phyloP scores from a whole-genome alignment of 2,113 vertebrate genomes.

The Barnardius zonarius region DNA sequence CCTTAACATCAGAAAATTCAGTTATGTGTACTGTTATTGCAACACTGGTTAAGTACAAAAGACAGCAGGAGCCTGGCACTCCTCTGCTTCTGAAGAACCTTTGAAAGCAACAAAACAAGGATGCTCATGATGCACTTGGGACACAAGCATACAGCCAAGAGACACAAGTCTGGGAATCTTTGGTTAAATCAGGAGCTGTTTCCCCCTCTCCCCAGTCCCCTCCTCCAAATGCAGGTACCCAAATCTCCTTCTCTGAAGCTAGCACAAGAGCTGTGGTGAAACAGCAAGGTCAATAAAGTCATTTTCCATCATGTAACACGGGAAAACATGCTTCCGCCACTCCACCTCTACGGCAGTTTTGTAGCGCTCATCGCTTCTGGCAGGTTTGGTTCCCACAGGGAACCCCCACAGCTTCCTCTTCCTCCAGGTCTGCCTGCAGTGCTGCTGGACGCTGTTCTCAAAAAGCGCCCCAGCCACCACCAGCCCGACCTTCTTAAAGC shows the following conservation, averaged over 20 bases:
- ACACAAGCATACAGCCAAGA: neutral
- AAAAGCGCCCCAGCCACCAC: neutral
- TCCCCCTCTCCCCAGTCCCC: neutral
- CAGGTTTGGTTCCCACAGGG: neutral
- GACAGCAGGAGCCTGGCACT: neutral
- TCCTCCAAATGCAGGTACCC: neutral
- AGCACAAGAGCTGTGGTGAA: neutral
- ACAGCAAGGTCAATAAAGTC: neutral
- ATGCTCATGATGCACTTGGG: rapidly evolving
- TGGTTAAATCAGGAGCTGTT: rapidly evolving
- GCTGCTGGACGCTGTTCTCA: neutral
- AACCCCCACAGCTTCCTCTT: neutral
- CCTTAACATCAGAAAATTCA: neutral
- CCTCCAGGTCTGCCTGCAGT: neutral
- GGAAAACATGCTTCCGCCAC: rapidly evolving
- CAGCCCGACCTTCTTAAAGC: rapidly evolving
- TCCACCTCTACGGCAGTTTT: rapidly evolving
- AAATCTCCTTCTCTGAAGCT: neutral
- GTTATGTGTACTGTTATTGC: rapidly evolving
- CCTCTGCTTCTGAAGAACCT: neutral
- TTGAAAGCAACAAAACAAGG: rapidly evolving
- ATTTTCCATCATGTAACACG: rapidly evolving
- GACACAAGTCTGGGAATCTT: neutral
- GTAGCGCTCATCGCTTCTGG: rapidly evolving
- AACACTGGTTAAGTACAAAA: rapidly evolving